Evolutionary conservation across 2,888 invertebrate genomes (phyloP).

Genomic region (Mermis nigrescens): DNA sequence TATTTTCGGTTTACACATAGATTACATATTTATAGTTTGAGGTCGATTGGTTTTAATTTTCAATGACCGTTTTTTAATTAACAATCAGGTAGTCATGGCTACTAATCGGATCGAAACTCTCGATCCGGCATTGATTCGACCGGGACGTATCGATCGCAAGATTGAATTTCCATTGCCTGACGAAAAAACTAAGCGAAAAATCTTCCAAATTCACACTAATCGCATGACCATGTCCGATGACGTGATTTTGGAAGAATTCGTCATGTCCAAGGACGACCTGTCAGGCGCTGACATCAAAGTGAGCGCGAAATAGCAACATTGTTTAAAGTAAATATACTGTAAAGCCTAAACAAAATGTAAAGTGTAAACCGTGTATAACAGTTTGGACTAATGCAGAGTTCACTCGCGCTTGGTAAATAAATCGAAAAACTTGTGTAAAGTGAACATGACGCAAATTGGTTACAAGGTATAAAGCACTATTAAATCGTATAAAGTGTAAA

Average conservation of each 20-base stretch:
- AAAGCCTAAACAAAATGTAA: too few relatives aligned
- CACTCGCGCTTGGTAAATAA: too few relatives aligned
- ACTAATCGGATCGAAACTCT: constrained; percentile 94
- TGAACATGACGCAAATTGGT: too few relatives aligned
- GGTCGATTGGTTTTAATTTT: not conserved
- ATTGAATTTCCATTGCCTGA: constrained; percentile 98
- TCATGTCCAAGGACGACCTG: constrained; percentile 97
- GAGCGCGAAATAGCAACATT: not conserved
- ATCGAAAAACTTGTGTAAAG: too few relatives aligned
- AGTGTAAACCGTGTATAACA: too few relatives aligned
- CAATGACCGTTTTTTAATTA: not conserved
- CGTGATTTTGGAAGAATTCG: constrained; percentile 85
- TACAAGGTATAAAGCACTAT: too few relatives aligned
- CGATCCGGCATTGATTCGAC: constrained; percentile 91
- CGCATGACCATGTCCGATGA: constrained; percentile 92
- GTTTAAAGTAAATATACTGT: too few relatives aligned
- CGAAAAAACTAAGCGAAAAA: constrained; percentile 81
- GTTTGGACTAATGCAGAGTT: too few relatives aligned
- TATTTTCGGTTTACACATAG: not conserved
- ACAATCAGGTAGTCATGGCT: constrained; percentile 67
- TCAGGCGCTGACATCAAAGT: constrained; percentile 53
- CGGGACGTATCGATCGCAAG: constrained; percentile 94
- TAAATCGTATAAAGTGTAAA: too few relatives aligned
- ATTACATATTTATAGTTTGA: not conserved
- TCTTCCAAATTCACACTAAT: constrained; percentile 95